A percentile compares a stretch with the other conserved stretches of the same genome.
phyloP scores from a whole-genome alignment of 2,113 vertebrate species.

The Lampris incognitus region DNA sequence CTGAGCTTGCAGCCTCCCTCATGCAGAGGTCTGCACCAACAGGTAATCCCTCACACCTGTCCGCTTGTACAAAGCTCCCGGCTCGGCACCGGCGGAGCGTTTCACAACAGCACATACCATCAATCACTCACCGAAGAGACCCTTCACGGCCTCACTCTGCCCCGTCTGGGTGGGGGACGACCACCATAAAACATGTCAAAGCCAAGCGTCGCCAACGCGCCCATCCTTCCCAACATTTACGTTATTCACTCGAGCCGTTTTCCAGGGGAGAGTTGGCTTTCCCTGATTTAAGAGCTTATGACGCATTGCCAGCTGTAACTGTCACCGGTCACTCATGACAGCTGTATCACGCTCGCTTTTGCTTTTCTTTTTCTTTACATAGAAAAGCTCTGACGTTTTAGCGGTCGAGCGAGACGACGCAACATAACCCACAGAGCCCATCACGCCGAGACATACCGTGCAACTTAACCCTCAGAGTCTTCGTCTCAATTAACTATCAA shows the following conservation, averaged over 20 bases:
- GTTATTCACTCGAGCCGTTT: too few species aligned
- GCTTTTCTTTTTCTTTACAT: background rate
- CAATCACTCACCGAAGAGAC: constrained; percentile 63
- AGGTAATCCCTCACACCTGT: constrained; percentile 71
- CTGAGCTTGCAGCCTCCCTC: constrained; percentile 58
- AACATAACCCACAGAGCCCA: constrained; percentile 12
- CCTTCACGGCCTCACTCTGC: constrained; percentile 35
- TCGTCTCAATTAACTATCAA: too few species aligned
- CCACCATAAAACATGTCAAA: constrained; percentile 34
- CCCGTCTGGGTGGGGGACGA: constrained; percentile 41
- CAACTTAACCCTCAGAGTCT: too few species aligned
- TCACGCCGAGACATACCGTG: background rate
- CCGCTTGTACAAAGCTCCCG: constrained; percentile 57
- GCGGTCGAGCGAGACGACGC: constrained; percentile 5
- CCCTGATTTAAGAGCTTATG: too few species aligned
- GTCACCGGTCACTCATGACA: too few species aligned
- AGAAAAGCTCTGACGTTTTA: constrained; percentile 32
- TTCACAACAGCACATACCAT: constrained; percentile 67
- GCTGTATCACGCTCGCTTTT: too few species aligned
- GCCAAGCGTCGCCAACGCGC: constrained; percentile 10
- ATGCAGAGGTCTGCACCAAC: constrained; percentile 55
- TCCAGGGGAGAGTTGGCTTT: too few species aligned
- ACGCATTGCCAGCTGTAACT: too few species aligned
- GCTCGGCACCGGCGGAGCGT: constrained; percentile 48
- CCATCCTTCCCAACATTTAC: background rate